Evolutionary conservation across 2,888 invertebrate genomes (phyloP), one percentile per base, ranked within the genome.

Genomic region (Adelognathus sp.): DNA sequence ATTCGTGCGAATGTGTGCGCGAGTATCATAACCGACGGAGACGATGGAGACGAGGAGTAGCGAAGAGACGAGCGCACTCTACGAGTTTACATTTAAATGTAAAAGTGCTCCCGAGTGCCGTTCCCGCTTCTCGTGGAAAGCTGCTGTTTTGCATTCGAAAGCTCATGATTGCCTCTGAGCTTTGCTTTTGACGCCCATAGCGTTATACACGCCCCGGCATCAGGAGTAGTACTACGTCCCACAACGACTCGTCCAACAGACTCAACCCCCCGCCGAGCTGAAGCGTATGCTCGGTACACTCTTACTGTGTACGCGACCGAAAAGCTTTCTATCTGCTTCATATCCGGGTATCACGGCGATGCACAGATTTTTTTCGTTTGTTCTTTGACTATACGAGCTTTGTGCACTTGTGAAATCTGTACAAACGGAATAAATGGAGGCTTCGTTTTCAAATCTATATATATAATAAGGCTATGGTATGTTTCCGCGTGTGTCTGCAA

Each of bases 121-220:
- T 72, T 71, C 71, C 66, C 58, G 41, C 56, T 73, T 61, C 84
- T 86, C 83, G 86, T 85, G 87, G 88, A 89, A 89, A 82, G 87
- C 87, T 88, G 89, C 90, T 90, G 88, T 90, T 91, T 91, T 91
- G 91, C 91, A 91, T 91, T 91, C 91, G 90, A 91, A 91, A 91
- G 91, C 91, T 91, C 90, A 89, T 91, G 90, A 91, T 91, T 91
- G 91, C 91, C 90, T 91, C 90, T 89, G 91, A 91, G 91, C 90
- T 90, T 90, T 90, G 91, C 91, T 90, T 91, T 91, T 91, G 91
- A 91, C 87, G 89, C 82, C 75, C 74, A 78, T n/a, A 81, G 81
- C 81, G 82, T 70, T 74, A n/a, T n/a, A n/a, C n/a, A n/a, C n/a
- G n/a, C n/a, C n/a, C 74, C 67, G 77, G 66, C 76, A 74, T 50